phyloP scores from a whole-genome alignment of 2,113 vertebrate species.

The Dicrurus megarhynchus region DNA sequence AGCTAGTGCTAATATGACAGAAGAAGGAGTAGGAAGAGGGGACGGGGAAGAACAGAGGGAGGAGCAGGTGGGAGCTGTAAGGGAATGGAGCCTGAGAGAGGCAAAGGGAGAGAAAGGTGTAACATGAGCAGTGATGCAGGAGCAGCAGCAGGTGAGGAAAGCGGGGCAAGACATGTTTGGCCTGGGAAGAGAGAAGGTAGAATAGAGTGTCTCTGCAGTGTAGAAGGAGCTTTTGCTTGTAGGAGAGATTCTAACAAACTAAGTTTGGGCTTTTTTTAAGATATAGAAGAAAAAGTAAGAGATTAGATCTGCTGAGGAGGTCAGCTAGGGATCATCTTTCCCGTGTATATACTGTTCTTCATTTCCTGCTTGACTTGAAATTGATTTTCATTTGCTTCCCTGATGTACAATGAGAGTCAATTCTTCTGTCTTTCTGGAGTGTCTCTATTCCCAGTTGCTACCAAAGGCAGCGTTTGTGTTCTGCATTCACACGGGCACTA shows the following conservation, averaged over 20 bases:
- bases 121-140: neutral
- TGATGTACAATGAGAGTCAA: neutral
- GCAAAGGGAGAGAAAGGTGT: neutral
- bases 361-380: neutral
- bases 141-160: neutral
- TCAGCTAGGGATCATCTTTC: neutral
- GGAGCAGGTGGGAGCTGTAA: neutral
- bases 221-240: neutral
- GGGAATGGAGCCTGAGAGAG: neutral
- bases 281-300: neutral
- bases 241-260: neutral
- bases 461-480: neutral
- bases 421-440: neutral
- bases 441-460: neutral
- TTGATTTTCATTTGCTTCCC: neutral
- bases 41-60: neutral
- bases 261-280: neutral
- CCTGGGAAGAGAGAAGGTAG: neutral
- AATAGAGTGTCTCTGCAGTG: neutral
- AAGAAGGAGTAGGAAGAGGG: neutral
- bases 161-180: fast-evolving
- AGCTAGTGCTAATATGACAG: neutral
- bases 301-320: neutral
- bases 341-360: neutral
- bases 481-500: neutral